Conservation (phyloP, 2,888 invertebrate genomes). For the Clistopyga incitator region DNA sequence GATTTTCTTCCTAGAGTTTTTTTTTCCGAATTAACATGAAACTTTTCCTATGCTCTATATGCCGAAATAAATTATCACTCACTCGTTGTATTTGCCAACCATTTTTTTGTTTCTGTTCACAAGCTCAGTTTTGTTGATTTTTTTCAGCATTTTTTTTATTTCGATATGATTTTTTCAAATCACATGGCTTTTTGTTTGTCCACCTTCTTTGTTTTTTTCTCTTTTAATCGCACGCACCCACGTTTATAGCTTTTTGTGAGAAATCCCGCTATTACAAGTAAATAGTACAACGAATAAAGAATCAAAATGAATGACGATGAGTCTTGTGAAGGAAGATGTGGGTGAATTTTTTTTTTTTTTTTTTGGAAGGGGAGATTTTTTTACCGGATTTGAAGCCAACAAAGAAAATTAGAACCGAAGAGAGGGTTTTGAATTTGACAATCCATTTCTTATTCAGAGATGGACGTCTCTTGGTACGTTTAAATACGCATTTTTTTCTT, state of each 20-base stretch:
- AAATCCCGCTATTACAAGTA: constrained; percentile 35
- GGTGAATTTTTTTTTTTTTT: constrained; percentile 6
- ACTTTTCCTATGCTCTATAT: background rate
- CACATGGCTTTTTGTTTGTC: background rate
- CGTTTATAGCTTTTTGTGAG: constrained; percentile 5
- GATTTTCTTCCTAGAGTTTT: background rate
- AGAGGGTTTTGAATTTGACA: constrained; percentile 7
- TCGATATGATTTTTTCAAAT: constrained; percentile 47
- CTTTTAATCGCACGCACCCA: constrained; percentile 36
- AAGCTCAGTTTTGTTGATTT: constrained; percentile 43
- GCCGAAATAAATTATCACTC: constrained; percentile 29
- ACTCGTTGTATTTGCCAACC: constrained; percentile 44
- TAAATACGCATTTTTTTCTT: too few species aligned
- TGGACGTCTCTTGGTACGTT: too few species aligned
- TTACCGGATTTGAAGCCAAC: constrained; percentile 13
- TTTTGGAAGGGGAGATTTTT: constrained; percentile 3
- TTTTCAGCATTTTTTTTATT: constrained; percentile 8
- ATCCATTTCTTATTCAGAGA: constrained; percentile 42
- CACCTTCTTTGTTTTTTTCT: constrained; percentile 6
- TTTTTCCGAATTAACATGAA: constrained; percentile 21
- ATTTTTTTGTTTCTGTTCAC: constrained; percentile 38
- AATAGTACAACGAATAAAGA: constrained; percentile 52
- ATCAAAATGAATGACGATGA: constrained; percentile 33
- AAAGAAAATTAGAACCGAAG: background rate
- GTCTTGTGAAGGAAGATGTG: constrained; percentile 33